Evolutionary conservation across 1,140 invertebrate species (phyloP).

Genomic region (Drosophila novamexicana): DNA sequence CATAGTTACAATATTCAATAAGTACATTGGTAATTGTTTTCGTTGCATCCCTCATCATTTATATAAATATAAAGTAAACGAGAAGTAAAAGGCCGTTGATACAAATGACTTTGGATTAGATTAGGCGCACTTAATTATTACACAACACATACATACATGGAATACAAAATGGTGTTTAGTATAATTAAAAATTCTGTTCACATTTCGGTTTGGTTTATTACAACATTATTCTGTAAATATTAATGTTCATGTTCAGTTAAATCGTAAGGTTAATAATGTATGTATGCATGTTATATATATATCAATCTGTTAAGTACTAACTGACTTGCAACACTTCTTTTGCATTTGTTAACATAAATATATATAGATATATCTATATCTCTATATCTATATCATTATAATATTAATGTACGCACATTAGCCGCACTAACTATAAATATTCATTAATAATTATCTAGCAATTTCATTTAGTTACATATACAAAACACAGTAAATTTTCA

Average conservation of each 20-base stretch:
- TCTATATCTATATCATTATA: slow-evolving; percentile 28
- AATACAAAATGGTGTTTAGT: slow-evolving; percentile 82
- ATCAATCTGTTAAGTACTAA: slow-evolving; percentile 67
- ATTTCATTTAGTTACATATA: slow-evolving; percentile 77
- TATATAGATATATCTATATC: slow-evolving; percentile 39
- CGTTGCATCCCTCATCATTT: slow-evolving; percentile 67
- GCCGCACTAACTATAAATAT: slow-evolving; percentile 63
- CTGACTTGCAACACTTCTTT: slow-evolving; percentile 39
- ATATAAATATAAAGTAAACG: slow-evolving; percentile 70
- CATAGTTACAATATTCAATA: slow-evolving; percentile 71
- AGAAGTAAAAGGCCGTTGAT: slow-evolving; percentile 80
- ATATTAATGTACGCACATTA: slow-evolving; percentile 51
- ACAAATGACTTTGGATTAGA: slow-evolving; percentile 81
- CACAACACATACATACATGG: slow-evolving; percentile 69
- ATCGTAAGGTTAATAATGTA: slow-evolving; percentile 32
- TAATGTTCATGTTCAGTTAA: slow-evolving; percentile 51
- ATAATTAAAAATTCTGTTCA: slow-evolving; percentile 82
- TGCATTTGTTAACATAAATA: slow-evolving; percentile 45
- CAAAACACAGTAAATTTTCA: slow-evolving; percentile 61
- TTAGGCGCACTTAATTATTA: slow-evolving; percentile 77
- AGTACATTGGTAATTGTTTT: slow-evolving; percentile 80
- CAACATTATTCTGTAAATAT: slow-evolving; percentile 76
- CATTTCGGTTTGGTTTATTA: slow-evolving; percentile 81
- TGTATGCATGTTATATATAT: slow-evolving; percentile 24
- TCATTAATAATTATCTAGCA: slow-evolving; percentile 73